phyloP scores from a whole-genome alignment of 2,888 invertebrate species.

The Sarcophaga variegata region DNA sequence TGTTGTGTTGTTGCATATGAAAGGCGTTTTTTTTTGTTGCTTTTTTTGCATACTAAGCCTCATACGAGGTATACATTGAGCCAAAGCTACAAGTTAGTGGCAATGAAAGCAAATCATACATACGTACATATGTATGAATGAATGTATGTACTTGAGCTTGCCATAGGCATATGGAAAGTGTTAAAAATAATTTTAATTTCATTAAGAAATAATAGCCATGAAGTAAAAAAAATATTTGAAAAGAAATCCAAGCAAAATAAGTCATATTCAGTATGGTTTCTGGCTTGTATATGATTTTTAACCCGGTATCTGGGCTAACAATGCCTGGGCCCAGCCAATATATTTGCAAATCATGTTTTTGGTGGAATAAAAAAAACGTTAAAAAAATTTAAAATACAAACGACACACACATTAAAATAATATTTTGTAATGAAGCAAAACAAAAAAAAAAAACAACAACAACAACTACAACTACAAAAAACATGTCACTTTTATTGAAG shows the following conservation, averaged over 20 bases:
- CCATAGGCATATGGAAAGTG: constrained; percentile 50
- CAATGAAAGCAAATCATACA: constrained; percentile 21
- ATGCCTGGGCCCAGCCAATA: background rate
- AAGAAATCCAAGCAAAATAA: background rate
- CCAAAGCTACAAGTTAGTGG: constrained; percentile 22
- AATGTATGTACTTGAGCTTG: constrained; percentile 13
- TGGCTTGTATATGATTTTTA: background rate
- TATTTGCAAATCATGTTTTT: constrained; percentile 67
- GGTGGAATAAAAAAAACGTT: constrained; percentile 15
- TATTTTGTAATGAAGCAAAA: constrained; percentile 57
- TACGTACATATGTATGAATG: background rate
- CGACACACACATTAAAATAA: constrained; percentile 20
- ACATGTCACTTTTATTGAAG: background rate
- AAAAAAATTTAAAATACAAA: background rate
- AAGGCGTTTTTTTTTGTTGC: background rate
- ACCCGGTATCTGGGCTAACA: no score
- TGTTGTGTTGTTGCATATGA: background rate
- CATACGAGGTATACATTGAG: background rate
- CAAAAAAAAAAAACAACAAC: background rate
- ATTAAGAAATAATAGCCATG: constrained; percentile 35
- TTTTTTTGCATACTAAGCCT: constrained; percentile 24
- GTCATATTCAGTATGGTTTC: background rate
- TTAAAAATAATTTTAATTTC: constrained; percentile 57
- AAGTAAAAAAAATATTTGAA: background rate
- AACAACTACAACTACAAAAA: constrained; percentile 5